phyloP scores from a whole-genome alignment of 2,113 vertebrate genomes.

The Pollimyrus isidori region DNA sequence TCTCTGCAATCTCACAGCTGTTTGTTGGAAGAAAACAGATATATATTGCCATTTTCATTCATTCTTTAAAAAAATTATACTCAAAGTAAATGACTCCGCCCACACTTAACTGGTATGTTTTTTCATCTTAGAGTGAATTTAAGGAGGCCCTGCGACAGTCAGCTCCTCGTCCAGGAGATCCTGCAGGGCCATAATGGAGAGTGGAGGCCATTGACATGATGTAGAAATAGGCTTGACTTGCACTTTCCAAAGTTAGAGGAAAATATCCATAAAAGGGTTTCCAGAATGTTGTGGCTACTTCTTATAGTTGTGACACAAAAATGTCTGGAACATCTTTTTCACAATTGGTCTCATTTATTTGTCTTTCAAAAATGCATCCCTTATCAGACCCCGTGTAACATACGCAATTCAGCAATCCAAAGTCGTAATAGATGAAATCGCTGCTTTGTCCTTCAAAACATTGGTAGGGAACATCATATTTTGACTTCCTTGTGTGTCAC shows the following conservation, averaged over 20 bases:
- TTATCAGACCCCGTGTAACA: not conserved
- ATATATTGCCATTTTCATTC: not conserved
- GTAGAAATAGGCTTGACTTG: not conserved
- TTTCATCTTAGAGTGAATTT: not conserved
- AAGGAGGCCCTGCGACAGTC: not conserved
- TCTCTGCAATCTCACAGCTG: not conserved
- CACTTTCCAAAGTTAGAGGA: not conserved
- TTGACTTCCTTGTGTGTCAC: not conserved
- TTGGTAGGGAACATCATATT: not conserved
- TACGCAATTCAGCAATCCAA: not conserved
- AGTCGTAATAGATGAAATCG: not conserved
- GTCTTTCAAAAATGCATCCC: not conserved
- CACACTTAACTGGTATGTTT: not conserved
- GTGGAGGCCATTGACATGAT: not conserved
- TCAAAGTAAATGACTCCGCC: not conserved
- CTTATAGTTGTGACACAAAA: not conserved
- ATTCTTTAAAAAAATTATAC: not conserved
- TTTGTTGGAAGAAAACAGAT: not conserved
- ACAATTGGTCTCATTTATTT: not conserved
- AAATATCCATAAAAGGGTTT: not conserved
- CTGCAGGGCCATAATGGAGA: not conserved
- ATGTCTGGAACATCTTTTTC: not conserved
- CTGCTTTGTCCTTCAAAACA: not conserved
- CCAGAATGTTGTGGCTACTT: not conserved
- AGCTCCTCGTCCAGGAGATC: not conserved